Base-by-base conservation (phyloP, 2,113 vertebrate species). In the Octodon degus region DNA sequence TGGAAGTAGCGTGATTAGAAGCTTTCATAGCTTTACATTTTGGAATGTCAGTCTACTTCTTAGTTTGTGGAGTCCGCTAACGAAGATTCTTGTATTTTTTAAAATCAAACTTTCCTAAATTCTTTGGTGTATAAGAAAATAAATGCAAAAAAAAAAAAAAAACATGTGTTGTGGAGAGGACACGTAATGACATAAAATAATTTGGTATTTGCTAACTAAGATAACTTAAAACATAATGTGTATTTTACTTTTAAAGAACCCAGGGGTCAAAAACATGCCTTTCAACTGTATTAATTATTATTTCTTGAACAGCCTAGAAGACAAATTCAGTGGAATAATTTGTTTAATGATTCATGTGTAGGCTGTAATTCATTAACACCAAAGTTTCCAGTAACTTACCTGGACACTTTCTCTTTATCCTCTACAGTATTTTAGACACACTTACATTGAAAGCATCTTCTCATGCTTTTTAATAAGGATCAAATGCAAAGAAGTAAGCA, bases 401-500 rank as follows among this genome's bases (percentile, higher is more conserved):
- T 50, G 72, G 60, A 67, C 19, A 50, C 67, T 88, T 32, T 94
- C 19, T 77, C 70, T 80, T 92, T 82, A 34, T 76, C 22, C 50
- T 93, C 72, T 62, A n/a, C 7, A n/a, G 34, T 70, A 5, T 85
- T 90, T 67, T 40, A 81, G 60, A 65, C 24, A 43, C 30, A 62
- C 34, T 91, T 92, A 43, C n/a, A 72, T 94, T 82, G 50, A 90
- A 92, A 86, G 55, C 20, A 58, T 77, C 62, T 90, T 70, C 16
- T 9, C n/a, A 34, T 32, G 63, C 7, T 90, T 34, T 82, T 90
- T 50, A 74, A 53, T 77, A 93, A 91, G 34, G 24, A 93, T 4
- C 43, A 50, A 84, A 19, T 9, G 92, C 67, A 90, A 96, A 85
- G 81, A 94, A 86, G 34, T 25, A 60, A 60, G 37, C 81, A 94